phyloP scores from a whole-genome alignment of 2,113 vertebrate genomes.

The Thalassoma bifasciatum region DNA sequence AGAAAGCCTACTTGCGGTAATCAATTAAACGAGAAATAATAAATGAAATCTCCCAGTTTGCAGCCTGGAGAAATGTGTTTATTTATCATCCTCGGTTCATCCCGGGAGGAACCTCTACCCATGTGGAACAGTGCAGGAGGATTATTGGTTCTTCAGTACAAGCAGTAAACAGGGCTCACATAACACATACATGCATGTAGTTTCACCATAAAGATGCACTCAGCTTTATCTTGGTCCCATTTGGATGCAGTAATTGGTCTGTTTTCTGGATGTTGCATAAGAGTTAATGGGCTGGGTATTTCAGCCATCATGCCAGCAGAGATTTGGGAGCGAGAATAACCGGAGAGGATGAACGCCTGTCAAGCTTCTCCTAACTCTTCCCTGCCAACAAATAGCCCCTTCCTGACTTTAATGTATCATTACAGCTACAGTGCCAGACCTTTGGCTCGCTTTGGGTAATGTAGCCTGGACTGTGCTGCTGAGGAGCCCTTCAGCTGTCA shows the following conservation, averaged over 20 bases:
- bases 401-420: conserved; percentile 47
- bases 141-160: conserved; percentile 49
- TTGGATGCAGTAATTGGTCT: conserved; percentile 48
- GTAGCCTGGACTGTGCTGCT: conserved; percentile 17
- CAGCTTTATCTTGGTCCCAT: conserved; percentile 7
- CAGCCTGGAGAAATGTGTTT: conserved; percentile 56
- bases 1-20: conserved; percentile 58
- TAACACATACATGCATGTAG: background rate
- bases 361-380: conserved; percentile 28
- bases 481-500: conserved; percentile 46
- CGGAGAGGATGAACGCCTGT: conserved; percentile 55
- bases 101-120: conserved; percentile 21
- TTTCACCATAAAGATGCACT: background rate
- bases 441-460: conserved; percentile 49
- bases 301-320: conserved; percentile 16
- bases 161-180: background rate
- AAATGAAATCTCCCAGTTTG: conserved; percentile 48
- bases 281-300: conserved; percentile 58
- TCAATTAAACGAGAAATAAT: conserved; percentile 78
- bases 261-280: conserved; percentile 59
- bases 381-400: conserved; percentile 44
- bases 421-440: conserved; percentile 38
- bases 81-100: conserved; percentile 49
- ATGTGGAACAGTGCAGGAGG: conserved; percentile 57
- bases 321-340: conserved; percentile 47